Conservation (phyloP, 1,140 invertebrate species). For the Drosophila prosaltans region DNA sequence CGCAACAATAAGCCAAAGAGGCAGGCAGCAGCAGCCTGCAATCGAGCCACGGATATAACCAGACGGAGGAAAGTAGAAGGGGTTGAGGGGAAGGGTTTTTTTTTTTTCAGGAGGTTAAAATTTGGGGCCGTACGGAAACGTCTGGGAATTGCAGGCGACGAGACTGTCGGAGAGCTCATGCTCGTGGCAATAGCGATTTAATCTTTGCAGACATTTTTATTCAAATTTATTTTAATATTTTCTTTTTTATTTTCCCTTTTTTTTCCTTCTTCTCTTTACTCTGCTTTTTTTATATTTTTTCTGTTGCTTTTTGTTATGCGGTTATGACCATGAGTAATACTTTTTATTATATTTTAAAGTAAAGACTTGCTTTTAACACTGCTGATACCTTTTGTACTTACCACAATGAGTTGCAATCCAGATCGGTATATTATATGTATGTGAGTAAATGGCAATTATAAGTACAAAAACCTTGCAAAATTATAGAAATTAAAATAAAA, state of each 20-base stretch:
- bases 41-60: slow-evolving; percentile 10
- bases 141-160: slow-evolving; percentile 74
- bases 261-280: neutral
- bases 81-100: neutral
- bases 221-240: slow-evolving; percentile 79
- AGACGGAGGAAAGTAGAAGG: neutral
- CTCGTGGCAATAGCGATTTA: slow-evolving; percentile 77
- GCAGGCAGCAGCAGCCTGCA: slow-evolving; percentile 9
- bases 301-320: slow-evolving; percentile 23
- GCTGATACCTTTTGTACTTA: neutral
- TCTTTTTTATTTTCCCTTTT: slow-evolving; percentile 3
- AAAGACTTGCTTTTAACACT: neutral
- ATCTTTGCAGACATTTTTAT: slow-evolving; percentile 80
- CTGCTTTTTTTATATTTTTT: too few relatives aligned
- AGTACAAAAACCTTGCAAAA: slow-evolving; percentile 2
- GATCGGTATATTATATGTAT: neutral
- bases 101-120: neutral
- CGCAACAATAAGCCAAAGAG: slow-evolving; percentile 68
- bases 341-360: slow-evolving; percentile 3
- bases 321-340: slow-evolving; percentile 9
- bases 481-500: slow-evolving; percentile 2
- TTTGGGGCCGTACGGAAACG: slow-evolving; percentile 40
- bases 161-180: slow-evolving; percentile 30
- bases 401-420: neutral
- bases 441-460: neutral